A percentile compares a stretch with the other conserved stretches of the same genome.
These are phyloP conservation scores for Grallaria varia DNA, from an alignment of 2,113 vertebrate species.

Conservation along the genomic window DNA sequence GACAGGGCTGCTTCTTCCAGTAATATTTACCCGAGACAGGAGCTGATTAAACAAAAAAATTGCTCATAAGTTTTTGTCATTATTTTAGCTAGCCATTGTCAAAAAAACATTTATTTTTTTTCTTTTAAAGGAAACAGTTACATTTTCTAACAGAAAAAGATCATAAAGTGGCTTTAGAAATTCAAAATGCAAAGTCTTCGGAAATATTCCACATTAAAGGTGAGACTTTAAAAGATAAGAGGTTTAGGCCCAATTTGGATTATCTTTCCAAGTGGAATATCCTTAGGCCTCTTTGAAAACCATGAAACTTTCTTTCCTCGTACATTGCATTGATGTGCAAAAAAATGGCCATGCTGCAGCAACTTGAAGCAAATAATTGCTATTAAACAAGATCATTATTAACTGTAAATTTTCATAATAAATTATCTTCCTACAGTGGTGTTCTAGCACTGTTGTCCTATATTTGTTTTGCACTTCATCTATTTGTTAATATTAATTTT, in stretches of 20 bases:
- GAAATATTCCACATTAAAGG: neutral
- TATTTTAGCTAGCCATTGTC: neutral
- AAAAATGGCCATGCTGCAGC: neutral
- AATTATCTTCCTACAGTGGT: neutral
- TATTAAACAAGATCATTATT: neutral
- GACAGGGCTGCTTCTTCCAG: neutral
- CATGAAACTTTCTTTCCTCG: neutral
- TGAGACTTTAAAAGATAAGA: neutral
- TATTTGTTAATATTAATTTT: neutral
- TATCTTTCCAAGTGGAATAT: neutral
- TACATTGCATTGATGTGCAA: neutral
- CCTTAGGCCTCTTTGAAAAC: neutral
- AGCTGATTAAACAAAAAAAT: neutral
- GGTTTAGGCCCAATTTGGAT: neutral
- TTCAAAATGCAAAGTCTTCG: neutral
- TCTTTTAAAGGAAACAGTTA: neutral
- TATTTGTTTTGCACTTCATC: neutral
- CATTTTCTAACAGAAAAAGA: neutral
- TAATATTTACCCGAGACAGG: neutral
- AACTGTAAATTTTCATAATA: neutral
- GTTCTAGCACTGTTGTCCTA: neutral
- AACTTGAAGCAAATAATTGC: neutral
- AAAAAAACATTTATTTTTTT: neutral
- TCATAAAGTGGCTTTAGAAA: neutral
- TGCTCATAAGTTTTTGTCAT: neutral